Evolutionary conservation across 2,113 vertebrate genomes (phyloP), one percentile per base, ranked within the genome.

Genomic region (Psettodes erumei): DNA sequence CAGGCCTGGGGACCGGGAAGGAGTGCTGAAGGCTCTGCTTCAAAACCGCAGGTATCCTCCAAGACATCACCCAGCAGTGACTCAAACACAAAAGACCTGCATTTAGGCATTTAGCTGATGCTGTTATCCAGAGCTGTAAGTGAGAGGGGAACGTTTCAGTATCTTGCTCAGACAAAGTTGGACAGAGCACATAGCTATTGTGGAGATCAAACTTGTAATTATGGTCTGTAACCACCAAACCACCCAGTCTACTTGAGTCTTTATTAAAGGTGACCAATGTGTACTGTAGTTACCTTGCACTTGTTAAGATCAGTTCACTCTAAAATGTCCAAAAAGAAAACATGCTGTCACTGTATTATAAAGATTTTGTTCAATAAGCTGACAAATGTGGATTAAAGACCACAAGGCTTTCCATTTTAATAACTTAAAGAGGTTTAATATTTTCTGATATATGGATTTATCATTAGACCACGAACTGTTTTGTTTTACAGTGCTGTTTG

Each of bases 11-110:
- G 91, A 97, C 87, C 54, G 74, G 0, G 94, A 96, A 0, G 86
- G 80, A 0, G 84, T 96, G 75, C 86, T 96, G 33, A 92, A 95
- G 75, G 85, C 86, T 1, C 91, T 99, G 85, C 94, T 96, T 7
- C 94, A 95, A 50, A 93, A 92, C 71, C 94, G 91, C 93, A 96
- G 95, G 98, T 98, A 94, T 78, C 3, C 13, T 40, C 37, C 5
- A 8, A 58, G 77, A 75, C 78, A 47, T 59, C 59, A 78, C 15
- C 50, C n/a, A 40, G 37, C 64, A 23, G 35, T 88, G 81, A 90
- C 86, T 85, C 83, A 83, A 62, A 77, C 62, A 51, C 25, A 66
- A 67, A 56, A 61, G 59, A 75, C 77, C 73, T 60, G 54, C 77
- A 75, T 62, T 75, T 66, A 63, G 33, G 71, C 53, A 38, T 69